Evolutionary conservation across 2,888 invertebrate genomes (phyloP).

Genomic region (Stegana nigrithorax): DNA sequence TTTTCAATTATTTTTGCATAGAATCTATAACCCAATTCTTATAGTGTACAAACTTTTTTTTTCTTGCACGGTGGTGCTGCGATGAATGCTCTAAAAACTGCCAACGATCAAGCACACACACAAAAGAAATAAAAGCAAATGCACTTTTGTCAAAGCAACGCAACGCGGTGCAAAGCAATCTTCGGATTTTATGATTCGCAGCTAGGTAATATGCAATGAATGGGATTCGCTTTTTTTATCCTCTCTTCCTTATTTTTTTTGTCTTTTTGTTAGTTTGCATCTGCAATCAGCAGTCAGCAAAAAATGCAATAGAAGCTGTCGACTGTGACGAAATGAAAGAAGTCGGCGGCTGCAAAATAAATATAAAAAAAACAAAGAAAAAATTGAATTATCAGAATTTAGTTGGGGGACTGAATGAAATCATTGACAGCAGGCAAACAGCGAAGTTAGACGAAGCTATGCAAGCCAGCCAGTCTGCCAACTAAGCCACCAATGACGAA

Average conservation of each 20-base stretch:
- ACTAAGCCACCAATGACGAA: not conserved
- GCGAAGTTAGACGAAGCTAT: not conserved
- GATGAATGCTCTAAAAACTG: too few species aligned
- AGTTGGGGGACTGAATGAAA: constrained; percentile 53
- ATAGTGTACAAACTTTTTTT: too few species aligned
- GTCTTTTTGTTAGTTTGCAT: too few species aligned
- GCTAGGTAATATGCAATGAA: constrained; percentile 4
- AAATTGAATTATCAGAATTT: constrained; percentile 53
- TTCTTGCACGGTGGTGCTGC: too few species aligned
- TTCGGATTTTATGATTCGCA: constrained; percentile 49
- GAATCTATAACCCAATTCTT: too few species aligned
- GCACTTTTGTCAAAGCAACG: too few species aligned
- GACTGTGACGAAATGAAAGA: constrained; percentile 21
- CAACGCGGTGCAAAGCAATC: constrained; percentile 48
- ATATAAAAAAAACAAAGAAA: constrained; percentile 58
- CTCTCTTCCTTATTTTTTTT: too few species aligned
- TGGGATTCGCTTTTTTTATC: not conserved
- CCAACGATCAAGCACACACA: not conserved
- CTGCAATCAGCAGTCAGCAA: constrained; percentile 47
- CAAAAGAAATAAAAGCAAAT: constrained; percentile 32
- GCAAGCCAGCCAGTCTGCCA: constrained; percentile 3
- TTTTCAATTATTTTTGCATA: too few species aligned
- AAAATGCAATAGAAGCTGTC: constrained; percentile 49
- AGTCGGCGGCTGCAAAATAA: constrained; percentile 33
- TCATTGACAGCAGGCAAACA: constrained; percentile 43